Evolutionary conservation across 2,797 vertebrate species (phyloP).

Genomic region (Schizothorax lantsangensis): DNA sequence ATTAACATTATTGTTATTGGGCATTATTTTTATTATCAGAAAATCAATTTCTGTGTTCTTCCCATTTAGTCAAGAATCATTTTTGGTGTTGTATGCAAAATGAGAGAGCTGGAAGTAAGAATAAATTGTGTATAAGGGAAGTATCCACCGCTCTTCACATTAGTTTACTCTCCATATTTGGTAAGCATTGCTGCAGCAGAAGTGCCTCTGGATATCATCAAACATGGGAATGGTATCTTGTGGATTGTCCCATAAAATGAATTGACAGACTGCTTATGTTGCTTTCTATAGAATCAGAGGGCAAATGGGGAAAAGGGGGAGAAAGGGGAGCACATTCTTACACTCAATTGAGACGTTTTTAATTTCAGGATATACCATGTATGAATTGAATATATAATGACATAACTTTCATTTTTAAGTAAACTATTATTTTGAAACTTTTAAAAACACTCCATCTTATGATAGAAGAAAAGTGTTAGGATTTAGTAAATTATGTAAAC

Average conservation of each 20-base stretch:
- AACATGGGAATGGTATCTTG: constrained; percentile 11
- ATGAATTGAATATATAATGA: not conserved
- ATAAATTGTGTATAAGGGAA: constrained; percentile 8
- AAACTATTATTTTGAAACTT: not conserved
- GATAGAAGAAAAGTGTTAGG: not conserved
- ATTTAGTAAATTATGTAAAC: constrained; percentile 12
- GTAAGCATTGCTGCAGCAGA: constrained; percentile 25
- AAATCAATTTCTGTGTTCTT: not conserved
- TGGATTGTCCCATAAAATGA: constrained; percentile 26
- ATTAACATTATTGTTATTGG: not conserved
- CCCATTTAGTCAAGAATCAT: not conserved
- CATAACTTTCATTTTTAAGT: not conserved
- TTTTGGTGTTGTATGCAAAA: not conserved
- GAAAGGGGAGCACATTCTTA: not conserved
- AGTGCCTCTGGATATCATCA: constrained; percentile 39
- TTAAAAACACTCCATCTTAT: not conserved
- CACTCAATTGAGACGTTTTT: not conserved
- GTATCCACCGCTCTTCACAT: constrained; percentile 17
- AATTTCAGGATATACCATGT: not conserved
- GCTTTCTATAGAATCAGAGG: not conserved
- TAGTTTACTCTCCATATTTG: constrained; percentile 51
- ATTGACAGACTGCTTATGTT: not conserved
- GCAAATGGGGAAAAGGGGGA: not conserved
- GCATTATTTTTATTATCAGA: not conserved
- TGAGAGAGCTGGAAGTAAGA: constrained; percentile 12